Evolutionary conservation across 1,140 invertebrate species (phyloP).

Genomic region (Pantala flavescens): DNA sequence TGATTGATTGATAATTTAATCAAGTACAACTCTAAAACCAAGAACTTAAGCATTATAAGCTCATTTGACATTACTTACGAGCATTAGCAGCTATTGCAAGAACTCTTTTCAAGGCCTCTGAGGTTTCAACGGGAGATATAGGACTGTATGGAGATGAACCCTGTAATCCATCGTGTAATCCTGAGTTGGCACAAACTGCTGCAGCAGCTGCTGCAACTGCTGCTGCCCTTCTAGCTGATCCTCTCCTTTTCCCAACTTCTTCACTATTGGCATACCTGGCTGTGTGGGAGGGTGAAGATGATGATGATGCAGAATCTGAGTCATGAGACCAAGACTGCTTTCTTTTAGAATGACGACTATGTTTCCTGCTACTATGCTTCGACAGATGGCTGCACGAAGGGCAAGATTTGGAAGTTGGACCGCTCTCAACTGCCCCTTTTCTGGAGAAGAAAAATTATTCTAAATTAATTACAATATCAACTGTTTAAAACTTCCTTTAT

Average conservation of each 20-base stretch:
- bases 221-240: neutral
- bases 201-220: neutral
- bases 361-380: slow-evolving; percentile 24
- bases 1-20: too few relatives aligned
- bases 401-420: neutral
- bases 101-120: slow-evolving; percentile 64
- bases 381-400: neutral
- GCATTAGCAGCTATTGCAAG: slow-evolving; percentile 67
- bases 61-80: slow-evolving; percentile 33
- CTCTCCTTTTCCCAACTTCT: neutral
- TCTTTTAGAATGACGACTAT: slow-evolving; percentile 35
- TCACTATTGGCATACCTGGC: neutral
- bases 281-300: slow-evolving; percentile 28
- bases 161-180: neutral
- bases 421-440: neutral
- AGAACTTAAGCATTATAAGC: too few relatives aligned
- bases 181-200: slow-evolving; percentile 31
- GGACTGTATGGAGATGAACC: too few relatives aligned
- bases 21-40: too few relatives aligned
- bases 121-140: slow-evolving; percentile 19
- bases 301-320: slow-evolving; percentile 43
- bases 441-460: neutral
- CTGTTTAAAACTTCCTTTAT: too few relatives aligned
- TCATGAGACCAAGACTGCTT: slow-evolving; percentile 67
- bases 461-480: too few relatives aligned